These are phyloP conservation scores for Malurus alboscapulatus DNA, from an alignment of 2,113 vertebrate species.

Conservation along the genomic window DNA sequence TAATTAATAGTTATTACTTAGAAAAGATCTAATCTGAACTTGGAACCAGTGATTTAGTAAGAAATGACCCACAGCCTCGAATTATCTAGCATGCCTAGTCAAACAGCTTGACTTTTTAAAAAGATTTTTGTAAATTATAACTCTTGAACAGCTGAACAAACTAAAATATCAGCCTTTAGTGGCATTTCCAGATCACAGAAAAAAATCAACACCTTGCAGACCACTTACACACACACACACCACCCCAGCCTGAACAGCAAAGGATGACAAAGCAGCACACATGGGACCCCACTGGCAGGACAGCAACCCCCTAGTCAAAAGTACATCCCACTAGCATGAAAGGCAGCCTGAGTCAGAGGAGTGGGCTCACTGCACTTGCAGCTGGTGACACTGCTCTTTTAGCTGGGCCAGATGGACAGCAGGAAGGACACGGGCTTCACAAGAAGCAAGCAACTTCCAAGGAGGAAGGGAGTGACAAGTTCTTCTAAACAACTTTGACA, in stretches of 20 bases:
- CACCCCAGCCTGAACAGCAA: background rate
- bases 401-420: background rate
- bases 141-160: background rate
- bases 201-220: background rate
- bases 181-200: background rate
- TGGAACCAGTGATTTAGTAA: background rate
- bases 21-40: background rate
- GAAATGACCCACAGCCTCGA: background rate
- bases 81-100: background rate
- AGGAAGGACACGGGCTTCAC: background rate
- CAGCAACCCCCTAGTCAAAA: background rate
- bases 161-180: background rate
- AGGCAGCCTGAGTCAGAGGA: accelerated
- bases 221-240: accelerated
- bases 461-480: background rate
- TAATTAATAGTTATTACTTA: background rate
- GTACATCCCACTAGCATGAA: background rate
- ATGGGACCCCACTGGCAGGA: background rate
- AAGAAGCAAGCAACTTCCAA: background rate
- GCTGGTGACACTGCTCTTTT: background rate
- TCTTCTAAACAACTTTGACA: background rate
- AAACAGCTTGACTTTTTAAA: background rate
- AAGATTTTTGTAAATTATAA: background rate
- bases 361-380: accelerated
- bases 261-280: background rate